Base-by-base conservation (phyloP, 2,113 vertebrate species). In the Trogon surrucura region DNA sequence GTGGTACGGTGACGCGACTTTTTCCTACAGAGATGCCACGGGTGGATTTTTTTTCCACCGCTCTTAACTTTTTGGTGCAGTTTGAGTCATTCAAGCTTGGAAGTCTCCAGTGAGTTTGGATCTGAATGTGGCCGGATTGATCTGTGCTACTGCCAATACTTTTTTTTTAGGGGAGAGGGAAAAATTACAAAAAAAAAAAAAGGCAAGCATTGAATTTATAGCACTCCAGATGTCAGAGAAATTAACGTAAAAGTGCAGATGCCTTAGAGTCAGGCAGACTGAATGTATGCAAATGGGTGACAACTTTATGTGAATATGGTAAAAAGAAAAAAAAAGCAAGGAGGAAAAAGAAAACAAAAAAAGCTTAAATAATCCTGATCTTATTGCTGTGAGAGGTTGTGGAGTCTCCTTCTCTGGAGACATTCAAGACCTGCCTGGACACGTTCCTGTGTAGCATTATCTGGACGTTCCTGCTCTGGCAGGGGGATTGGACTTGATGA, bases 141-240 rank as follows among this genome's bases (percentile, higher is more conserved):
- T 79, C 81, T 32, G 16, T 90, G 70, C 47, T 87, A 85, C 67
- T 82, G 85, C 71, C 54, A 88, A 8, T 93, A 44, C 29, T 87
- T 81, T 60, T 87, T 81, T 60, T 66, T 86, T 58, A n/a, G 53
- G 57, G 22, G n/a, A 62, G n/a, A 89, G 25, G 72, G 15, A 67
- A 81, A 53, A 25, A 70, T 19, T 44, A 60, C 36, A 36, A 36
- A 41, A 41, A 41, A 41, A 41, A 94, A 84, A 44, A 60, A 96
- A 96, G 79, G 88, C 79, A 92, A 96, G 72, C 36, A 50, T 85
- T 96, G 96, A 94, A 97, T 97, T 97, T 96, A 95, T 90, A 62
- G 81, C 80, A 67, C 87, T 96, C 96, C 97, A 98, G 97, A 97
- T 98, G 96, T 91, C 84, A 89, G 92, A 83, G 91, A 95, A 96